Base-by-base conservation (phyloP, 2,888 invertebrate genomes). In the Euplexia lucipara region DNA sequence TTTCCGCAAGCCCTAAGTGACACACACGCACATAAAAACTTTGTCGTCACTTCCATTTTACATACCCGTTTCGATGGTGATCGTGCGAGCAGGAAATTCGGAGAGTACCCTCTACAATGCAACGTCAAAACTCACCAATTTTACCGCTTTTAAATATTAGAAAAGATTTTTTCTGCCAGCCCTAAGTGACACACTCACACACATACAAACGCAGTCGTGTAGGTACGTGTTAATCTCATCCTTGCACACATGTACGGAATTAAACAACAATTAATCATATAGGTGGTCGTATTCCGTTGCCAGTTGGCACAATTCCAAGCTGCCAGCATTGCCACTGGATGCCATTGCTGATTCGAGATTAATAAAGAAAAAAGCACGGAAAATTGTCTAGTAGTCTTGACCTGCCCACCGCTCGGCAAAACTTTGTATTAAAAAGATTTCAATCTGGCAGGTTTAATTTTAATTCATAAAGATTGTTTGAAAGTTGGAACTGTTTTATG, bases 221-320 rank as follows among this genome's bases (percentile, higher is more conserved):
- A 2, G 30, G n/a, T 41, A 39, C 22, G 30, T 22, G 47, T 44
- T 44, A 65, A 45, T 45, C 53, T 58, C 45, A 34, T 22, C n/a
- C 42, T 16, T 10, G 34, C 53, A 47, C 61, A 62, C 58, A 67
- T 71, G 70, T 51, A 64, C 48, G 39, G 41, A 74, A 78, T 81
- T 78, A 78, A 80, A 81, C 61, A 69, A 53, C 74, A 68, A 81
- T 81, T 76, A 77, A 77, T 81, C 80, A 81, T 53, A 48, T 44
- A 74, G 44, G 70, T 81, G 59, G 57, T 72, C 39, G 37, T 66
- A 70, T 59, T 68, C 53, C 35, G 68, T 54, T 81, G 80, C 79
- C 81, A 81, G 81, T 81, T 81, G 80, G 80, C 79, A 58, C n/a
- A 26, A 30, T 12, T 71, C 79, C 81, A 75, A 68, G 42, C 30